These are phyloP conservation scores for Rattus rattus DNA, from an alignment of 2,113 vertebrate genomes.

Conservation along the genomic window DNA sequence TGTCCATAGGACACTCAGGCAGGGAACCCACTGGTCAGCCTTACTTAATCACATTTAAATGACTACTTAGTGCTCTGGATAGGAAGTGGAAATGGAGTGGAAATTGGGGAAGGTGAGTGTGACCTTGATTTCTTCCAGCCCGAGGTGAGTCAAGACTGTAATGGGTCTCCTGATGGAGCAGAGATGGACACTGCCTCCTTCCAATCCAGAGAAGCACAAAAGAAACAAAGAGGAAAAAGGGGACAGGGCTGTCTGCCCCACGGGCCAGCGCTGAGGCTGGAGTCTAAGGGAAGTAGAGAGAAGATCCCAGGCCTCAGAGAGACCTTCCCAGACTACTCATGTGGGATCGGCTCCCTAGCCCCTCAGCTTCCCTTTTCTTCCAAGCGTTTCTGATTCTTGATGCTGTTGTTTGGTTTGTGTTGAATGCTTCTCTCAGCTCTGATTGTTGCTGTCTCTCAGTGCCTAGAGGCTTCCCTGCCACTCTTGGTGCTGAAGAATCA, in stretches of 20 bases:
- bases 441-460: background rate
- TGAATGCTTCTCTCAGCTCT: background rate
- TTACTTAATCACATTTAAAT: background rate
- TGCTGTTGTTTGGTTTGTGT: background rate
- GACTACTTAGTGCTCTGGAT: background rate
- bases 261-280: background rate
- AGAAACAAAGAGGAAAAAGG: background rate
- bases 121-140: background rate
- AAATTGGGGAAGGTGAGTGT: no score
- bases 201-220: background rate
- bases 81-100: background rate
- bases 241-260: background rate
- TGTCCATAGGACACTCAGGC: background rate
- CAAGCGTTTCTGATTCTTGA: background rate
- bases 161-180: background rate
- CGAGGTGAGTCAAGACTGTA: background rate
- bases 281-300: background rate
- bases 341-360: background rate
- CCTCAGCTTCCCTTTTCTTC: background rate
- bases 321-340: background rate
- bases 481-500: background rate
- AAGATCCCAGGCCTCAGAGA: background rate
- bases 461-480: slow-evolving; percentile 25
- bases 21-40: background rate
- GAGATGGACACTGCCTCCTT: background rate